phyloP scores from a whole-genome alignment of 2,113 vertebrate species.

The Setophaga coronata region DNA sequence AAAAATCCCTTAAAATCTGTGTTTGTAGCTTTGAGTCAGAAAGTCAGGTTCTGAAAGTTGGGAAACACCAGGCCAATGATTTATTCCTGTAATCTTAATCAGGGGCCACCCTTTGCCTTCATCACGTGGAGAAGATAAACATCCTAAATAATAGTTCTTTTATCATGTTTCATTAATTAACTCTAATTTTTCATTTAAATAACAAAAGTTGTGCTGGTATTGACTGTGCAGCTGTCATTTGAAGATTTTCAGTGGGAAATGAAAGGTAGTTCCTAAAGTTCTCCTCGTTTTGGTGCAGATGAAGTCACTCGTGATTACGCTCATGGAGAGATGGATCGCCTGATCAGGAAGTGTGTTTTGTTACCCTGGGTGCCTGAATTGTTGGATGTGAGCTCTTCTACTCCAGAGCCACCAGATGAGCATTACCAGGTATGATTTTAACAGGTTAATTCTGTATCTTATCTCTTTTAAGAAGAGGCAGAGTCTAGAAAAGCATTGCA shows the following conservation, averaged over 20 bases:
- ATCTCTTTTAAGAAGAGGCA: neutral
- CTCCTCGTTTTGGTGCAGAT: slow-evolving; percentile 73
- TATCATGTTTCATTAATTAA: neutral
- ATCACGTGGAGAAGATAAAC: neutral
- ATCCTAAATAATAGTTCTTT: neutral
- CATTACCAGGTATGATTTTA: slow-evolving; percentile 85
- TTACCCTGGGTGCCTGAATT: slow-evolving; percentile 86
- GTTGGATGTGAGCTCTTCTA: slow-evolving; percentile 71
- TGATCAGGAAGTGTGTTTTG: slow-evolving; percentile 85
- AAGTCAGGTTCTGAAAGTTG: neutral
- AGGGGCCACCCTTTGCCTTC: no score
- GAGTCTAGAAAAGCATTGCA: neutral
- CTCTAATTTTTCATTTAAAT: neutral
- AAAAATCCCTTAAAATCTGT: neutral
- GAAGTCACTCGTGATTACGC: slow-evolving; percentile 93
- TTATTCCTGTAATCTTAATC: neutral
- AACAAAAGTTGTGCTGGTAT: neutral
- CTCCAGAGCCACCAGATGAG: slow-evolving; percentile 79
- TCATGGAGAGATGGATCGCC: slow-evolving; percentile 81
- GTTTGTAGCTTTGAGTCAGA: neutral
- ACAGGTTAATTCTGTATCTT: neutral
- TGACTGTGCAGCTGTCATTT: neutral
- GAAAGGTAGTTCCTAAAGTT: neutral
- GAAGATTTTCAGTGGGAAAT: neutral
- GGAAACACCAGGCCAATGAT: neutral